These are phyloP conservation scores for Hucho hucho DNA, from an alignment of 2,113 vertebrate species.

Conservation along the genomic window DNA sequence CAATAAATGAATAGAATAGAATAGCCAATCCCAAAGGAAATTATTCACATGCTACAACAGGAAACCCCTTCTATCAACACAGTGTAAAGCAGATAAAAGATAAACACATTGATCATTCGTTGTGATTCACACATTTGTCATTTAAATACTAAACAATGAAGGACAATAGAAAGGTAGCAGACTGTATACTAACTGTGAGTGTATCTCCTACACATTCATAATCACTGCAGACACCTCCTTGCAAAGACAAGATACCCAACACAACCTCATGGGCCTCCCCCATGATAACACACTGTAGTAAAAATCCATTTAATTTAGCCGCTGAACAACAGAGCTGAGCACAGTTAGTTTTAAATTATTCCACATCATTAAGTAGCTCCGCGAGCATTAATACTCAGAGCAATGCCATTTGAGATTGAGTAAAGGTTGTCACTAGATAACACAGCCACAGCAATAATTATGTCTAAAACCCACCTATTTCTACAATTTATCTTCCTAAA, in stretches of 20 bases:
- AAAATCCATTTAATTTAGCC: conserved; percentile 57
- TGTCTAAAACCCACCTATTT: too few relatives aligned
- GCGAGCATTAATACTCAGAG: conserved; percentile 53
- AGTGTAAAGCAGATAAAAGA: conserved; percentile 21
- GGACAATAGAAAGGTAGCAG: conserved; percentile 37
- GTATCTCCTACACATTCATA: conserved; percentile 47
- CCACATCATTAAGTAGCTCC: conserved; percentile 59
- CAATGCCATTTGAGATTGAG: conserved; percentile 51
- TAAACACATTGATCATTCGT: conserved; percentile 36
- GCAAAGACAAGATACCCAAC: not conserved
- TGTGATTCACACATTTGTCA: conserved; percentile 56
- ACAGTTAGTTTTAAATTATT: conserved; percentile 65
- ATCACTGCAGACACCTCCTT: not conserved
- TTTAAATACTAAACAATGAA: conserved; percentile 46
- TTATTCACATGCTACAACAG: conserved; percentile 26
- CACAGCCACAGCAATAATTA: too few relatives aligned
- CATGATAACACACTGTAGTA: conserved; percentile 22
- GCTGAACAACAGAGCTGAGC: conserved; percentile 41
- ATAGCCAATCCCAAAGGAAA: conserved; percentile 34
- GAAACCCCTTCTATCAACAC: conserved; percentile 31
- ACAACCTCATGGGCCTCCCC: not conserved
- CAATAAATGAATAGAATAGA: conserved; percentile 28
- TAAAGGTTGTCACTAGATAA: conserved; percentile 29
- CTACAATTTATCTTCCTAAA: too few relatives aligned
- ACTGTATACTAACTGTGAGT: conserved; percentile 48